Base-by-base conservation (phyloP, 2,797 vertebrate species). In the Tragelaphus oryx region DNA sequence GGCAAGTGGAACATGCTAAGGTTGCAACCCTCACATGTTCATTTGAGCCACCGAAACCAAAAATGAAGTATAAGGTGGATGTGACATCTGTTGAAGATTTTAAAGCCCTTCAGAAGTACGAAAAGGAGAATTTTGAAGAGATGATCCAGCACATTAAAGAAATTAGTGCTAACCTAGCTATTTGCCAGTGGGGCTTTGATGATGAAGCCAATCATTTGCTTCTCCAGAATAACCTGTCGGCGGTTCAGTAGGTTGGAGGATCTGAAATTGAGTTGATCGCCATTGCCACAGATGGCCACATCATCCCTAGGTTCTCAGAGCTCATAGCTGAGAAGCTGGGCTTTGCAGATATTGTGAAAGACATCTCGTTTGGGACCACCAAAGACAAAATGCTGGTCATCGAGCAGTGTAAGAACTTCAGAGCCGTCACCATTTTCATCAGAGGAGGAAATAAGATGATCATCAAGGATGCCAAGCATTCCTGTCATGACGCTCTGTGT, bases 391-490 rank as follows among this genome's bases (percentile, higher is more conserved):
- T 99, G 99, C 98, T 99, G 62, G 99, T 99, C 93, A 99, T 99
- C 8, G 99, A 99, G 82, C 99, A 99, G 96, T 99, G 99, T 95
- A 99, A 99, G 98, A 99, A 99, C 97, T 99, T 99, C 89, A 98
- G 99, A 96, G 99, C 99, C 1, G 99, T 99, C 4, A 99, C 99
- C 82, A 99, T 99, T 96, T 99, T 99, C 98, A 99, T 99, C 96
- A 98, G 99, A 88, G 99, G 99, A 88, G 99, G 99, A 96, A 99
- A 99, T 98, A 99, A 99, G 98, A 99, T 99, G 99, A 99, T 99
- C 71, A 99, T 99, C 8, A 99, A 99, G 96, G 99, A 99, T 97
- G 99, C 99, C 0, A 99, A 99, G 94, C 99, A 99, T 1, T 99
- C 99, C 1, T 99, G 99, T 75, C 99, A 99, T 0, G 99, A 99